phyloP scores from a whole-genome alignment of 2,888 invertebrate species.

The Leuctra nigra region DNA sequence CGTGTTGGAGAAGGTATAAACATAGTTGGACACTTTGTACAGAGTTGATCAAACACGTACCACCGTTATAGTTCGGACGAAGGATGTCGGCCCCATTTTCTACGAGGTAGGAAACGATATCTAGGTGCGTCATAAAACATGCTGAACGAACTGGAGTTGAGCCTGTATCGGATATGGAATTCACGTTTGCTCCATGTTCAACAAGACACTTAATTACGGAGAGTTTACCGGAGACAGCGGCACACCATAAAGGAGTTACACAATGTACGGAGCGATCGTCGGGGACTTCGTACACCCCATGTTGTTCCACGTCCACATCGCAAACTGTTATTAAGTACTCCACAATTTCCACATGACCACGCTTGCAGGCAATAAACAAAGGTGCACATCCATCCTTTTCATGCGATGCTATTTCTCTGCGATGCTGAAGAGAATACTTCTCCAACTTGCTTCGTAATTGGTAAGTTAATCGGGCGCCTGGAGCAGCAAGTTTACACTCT shows the following conservation, averaged over 20 bases:
- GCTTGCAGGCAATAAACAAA: conserved; percentile 69
- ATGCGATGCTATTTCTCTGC: conserved; percentile 61
- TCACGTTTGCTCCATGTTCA: conserved; percentile 74
- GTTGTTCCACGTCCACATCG: conserved; percentile 77
- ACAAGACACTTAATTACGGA: conserved; percentile 70
- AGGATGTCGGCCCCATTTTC: conserved; percentile 76
- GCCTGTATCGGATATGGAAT: conserved; percentile 80
- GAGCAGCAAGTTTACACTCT: conserved; percentile 59
- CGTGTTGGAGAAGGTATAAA: conserved; percentile 68
- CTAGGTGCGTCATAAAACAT: conserved; percentile 85
- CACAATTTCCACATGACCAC: conserved; percentile 75
- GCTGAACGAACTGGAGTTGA: conserved; percentile 87
- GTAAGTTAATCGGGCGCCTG: conserved; percentile 58
- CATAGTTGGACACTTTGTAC: conserved; percentile 81
- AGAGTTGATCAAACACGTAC: conserved; percentile 89
- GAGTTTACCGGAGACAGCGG: conserved; percentile 78
- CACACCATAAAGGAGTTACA: conserved; percentile 89
- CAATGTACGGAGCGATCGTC: conserved; percentile 74
- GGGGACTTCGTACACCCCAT: conserved; percentile 75
- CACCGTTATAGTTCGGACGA: conserved; percentile 82
- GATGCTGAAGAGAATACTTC: conserved; percentile 50
- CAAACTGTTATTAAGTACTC: conserved; percentile 80
- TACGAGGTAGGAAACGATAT: conserved; percentile 69
- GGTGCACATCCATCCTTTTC: conserved; percentile 73
- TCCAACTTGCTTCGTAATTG: conserved; percentile 48